phyloP scores from a whole-genome alignment of 92 coral and sea anemone genomes.

The Hydrozoanthus gracilis region DNA sequence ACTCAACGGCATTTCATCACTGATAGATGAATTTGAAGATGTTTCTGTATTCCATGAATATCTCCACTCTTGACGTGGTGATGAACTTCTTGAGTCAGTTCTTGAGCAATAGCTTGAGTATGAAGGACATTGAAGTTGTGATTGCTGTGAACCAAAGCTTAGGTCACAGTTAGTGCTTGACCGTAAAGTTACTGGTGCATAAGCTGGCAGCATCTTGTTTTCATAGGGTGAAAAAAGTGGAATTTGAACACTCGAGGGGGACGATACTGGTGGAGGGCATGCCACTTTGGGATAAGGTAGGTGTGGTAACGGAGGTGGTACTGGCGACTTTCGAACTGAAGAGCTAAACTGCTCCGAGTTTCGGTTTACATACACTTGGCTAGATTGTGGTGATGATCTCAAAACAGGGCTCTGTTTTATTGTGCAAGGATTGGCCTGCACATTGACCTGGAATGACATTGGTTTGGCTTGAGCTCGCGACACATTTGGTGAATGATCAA shows the following conservation, averaged over 20 bases:
- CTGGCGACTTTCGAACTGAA: constrained; percentile 30
- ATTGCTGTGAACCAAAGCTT: constrained; percentile 47
- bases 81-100: constrained; percentile 56
- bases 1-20: constrained; percentile 87
- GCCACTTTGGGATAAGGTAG: constrained; percentile 23
- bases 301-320: constrained; percentile 32
- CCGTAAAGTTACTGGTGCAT: constrained; percentile 74
- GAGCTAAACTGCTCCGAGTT: constrained; percentile 23
- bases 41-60: constrained; percentile 91
- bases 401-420: constrained; percentile 46
- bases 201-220: constrained; percentile 71
- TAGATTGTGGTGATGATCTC: constrained; percentile 44
- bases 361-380: background rate
- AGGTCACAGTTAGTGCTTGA: constrained; percentile 60
- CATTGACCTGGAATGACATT: constrained; percentile 88
- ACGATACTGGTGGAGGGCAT: constrained; percentile 55
- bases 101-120: constrained; percentile 37
- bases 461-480: constrained; percentile 66
- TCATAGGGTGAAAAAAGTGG: constrained; percentile 77
- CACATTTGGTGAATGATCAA: constrained; percentile 39
- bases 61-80: constrained; percentile 72
- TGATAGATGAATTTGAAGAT: constrained; percentile 86
- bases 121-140: constrained; percentile 44
- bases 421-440: constrained; percentile 74
- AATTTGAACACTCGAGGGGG: constrained; percentile 37